Conservation (phyloP, 2,888 invertebrate genomes). For the Apodemia mormo region DNA sequence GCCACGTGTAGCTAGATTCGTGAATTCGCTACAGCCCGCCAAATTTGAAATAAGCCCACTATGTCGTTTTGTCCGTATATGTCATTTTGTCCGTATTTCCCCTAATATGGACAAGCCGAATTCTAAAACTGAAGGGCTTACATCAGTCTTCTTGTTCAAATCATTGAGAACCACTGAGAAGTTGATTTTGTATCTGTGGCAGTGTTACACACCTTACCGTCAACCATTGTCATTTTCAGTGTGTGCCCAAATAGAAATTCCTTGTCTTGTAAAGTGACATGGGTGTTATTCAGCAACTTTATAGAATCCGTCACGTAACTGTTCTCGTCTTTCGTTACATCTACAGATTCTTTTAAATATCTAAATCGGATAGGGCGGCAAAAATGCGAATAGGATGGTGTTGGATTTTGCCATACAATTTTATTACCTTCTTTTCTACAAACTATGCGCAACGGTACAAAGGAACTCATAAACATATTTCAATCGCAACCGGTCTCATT, state of each 20-base stretch:
- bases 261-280: slow-evolving; percentile 6
- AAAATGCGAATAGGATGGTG: slow-evolving; percentile 39
- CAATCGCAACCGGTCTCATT: slow-evolving; percentile 31
- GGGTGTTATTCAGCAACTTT: slow-evolving; percentile 6
- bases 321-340: slow-evolving; percentile 23
- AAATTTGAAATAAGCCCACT: no score
- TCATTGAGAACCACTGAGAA: slow-evolving; percentile 46
- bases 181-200: slow-evolving; percentile 43
- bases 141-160: slow-evolving; percentile 18
- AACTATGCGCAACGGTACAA: slow-evolving; percentile 38
- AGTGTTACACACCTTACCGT: slow-evolving; percentile 51
- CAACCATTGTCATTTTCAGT: slow-evolving; percentile 41
- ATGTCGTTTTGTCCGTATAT: no score
- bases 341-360: slow-evolving; percentile 22
- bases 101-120: slow-evolving; percentile 46
- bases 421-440: slow-evolving; percentile 31
- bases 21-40: no score
- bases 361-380: slow-evolving; percentile 42
- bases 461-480: slow-evolving; percentile 40
- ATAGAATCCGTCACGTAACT: neutral
- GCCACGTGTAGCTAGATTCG: no score
- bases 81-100: no score
- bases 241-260: neutral
- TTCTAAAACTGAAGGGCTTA: slow-evolving; percentile 30
- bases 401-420: slow-evolving; percentile 41